Evolutionary conservation across 2,888 invertebrate species (phyloP).

Genomic region (Serrognathus titanus): DNA sequence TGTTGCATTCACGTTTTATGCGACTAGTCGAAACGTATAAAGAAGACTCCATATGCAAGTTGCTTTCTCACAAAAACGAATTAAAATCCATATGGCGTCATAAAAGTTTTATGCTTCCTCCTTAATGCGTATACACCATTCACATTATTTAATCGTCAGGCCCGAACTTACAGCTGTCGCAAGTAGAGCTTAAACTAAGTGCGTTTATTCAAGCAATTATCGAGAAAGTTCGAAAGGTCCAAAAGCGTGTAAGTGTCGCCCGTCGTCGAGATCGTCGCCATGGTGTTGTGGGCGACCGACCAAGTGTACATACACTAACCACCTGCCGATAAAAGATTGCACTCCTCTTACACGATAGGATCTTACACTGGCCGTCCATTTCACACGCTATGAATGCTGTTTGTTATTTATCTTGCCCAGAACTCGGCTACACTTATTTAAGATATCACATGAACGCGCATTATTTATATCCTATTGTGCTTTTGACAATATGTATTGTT

Average conservation of each 20-base stretch:
- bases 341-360: slow-evolving; percentile 35
- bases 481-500: slow-evolving; percentile 26
- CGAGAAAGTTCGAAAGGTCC: slow-evolving; percentile 18
- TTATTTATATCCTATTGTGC: slow-evolving; percentile 33
- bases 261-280: too few relatives aligned
- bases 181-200: slow-evolving; percentile 7
- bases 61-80: slow-evolving; percentile 5
- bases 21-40: too few relatives aligned
- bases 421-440: slow-evolving; percentile 34
- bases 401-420: slow-evolving; percentile 30
- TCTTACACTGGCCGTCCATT: slow-evolving; percentile 36
- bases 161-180: slow-evolving; percentile 4
- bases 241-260: slow-evolving; percentile 17
- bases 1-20: too few relatives aligned
- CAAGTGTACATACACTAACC: slow-evolving; percentile 19
- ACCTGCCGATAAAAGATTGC: slow-evolving; percentile 41
- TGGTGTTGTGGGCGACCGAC: slow-evolving; percentile 28
- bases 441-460: slow-evolving; percentile 37
- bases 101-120: slow-evolving; percentile 6
- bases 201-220: slow-evolving; percentile 20
- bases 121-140: slow-evolving; percentile 2
- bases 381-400: slow-evolving; percentile 35
- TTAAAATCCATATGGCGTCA: slow-evolving; percentile 3
- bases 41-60: neutral
- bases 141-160: neutral